Percentiles rank a stretch among this genome's conserved stretches.
Evolutionary conservation across 1,140 invertebrate genomes (phyloP).

Genomic region (Drosophila sproati): DNA sequence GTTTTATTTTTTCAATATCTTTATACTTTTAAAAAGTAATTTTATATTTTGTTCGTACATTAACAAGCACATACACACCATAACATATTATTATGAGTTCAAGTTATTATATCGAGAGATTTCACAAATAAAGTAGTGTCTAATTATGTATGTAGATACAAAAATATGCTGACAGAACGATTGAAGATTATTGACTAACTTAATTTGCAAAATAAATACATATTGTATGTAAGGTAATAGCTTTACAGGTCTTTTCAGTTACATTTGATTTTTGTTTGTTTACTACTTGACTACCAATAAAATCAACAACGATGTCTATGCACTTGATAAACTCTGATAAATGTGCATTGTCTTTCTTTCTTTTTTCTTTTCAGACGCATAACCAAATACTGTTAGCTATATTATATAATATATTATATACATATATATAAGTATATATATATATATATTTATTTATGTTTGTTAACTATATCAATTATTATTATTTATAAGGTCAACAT

Average conservation of each 20-base stretch:
- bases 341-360: slow-evolving; percentile 37
- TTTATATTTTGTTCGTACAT: slow-evolving; percentile 68
- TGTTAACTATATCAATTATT: slow-evolving; percentile 62
- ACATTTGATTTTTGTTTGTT: slow-evolving; percentile 42
- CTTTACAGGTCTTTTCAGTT: slow-evolving; percentile 76
- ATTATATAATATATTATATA: slow-evolving; percentile 44
- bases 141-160: slow-evolving; percentile 39
- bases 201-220: slow-evolving; percentile 73
- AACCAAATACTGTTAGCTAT: slow-evolving; percentile 67
- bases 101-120: slow-evolving; percentile 34
- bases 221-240: slow-evolving; percentile 59
- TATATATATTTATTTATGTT: not conserved
- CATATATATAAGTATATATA: slow-evolving; percentile 23
- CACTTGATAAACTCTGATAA: slow-evolving; percentile 67
- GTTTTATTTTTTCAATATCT: slow-evolving; percentile 58
- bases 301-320: slow-evolving; percentile 78
- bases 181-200: slow-evolving; percentile 64
- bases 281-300: slow-evolving; percentile 62
- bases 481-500: slow-evolving; percentile 70
- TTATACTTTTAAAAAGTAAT: slow-evolving; percentile 77
- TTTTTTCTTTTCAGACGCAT: slow-evolving; percentile 51
- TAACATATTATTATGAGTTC: slow-evolving; percentile 46
- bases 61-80: slow-evolving; percentile 58
- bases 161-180: slow-evolving; percentile 61
- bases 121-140: slow-evolving; percentile 26